These are phyloP conservation scores for Oncorhynchus kisutch DNA, from an alignment of 2,113 vertebrate genomes.

Conservation along the genomic window DNA sequence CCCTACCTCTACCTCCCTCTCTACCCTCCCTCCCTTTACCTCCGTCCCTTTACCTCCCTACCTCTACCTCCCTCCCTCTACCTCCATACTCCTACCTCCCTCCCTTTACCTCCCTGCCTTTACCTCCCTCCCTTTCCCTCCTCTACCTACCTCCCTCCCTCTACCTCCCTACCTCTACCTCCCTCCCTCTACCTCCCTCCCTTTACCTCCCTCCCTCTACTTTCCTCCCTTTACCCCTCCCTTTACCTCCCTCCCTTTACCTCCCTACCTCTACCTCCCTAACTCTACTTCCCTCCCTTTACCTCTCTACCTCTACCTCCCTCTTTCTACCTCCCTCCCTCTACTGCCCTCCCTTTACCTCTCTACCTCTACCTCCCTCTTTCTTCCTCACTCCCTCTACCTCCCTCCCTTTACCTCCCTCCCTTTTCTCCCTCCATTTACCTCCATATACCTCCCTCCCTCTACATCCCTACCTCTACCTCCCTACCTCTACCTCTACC, in stretches of 20 bases:
- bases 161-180: constrained; percentile 18
- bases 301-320: no score
- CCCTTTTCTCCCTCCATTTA: no score
- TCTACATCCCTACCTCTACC: constrained; percentile 25
- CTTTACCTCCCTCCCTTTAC: no score
- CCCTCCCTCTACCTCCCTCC: background rate
- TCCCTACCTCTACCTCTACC: background rate
- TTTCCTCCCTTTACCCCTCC: no score
- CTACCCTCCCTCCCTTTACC: background rate
- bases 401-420: constrained; percentile 13
- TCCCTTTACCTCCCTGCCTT: background rate
- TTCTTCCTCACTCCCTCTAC: no score
- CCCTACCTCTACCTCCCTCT: no score
- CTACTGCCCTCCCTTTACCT: no score
- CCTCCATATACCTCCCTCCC: constrained; percentile 40
- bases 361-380: no score
- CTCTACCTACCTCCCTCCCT: background rate
- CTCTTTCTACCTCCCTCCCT: no score
- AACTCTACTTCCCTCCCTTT: no score
- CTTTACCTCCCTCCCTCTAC: no score
- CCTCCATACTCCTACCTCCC: background rate
- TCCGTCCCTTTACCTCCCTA: background rate
- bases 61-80: background rate
- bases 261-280: no score
- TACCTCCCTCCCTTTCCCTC: background rate